A percentile compares a stretch with the other conserved stretches of the same genome.
These are phyloP conservation scores for Nesidiocoris tenuis DNA, from an alignment of 2,888 invertebrate genomes.

Conservation along the genomic window DNA sequence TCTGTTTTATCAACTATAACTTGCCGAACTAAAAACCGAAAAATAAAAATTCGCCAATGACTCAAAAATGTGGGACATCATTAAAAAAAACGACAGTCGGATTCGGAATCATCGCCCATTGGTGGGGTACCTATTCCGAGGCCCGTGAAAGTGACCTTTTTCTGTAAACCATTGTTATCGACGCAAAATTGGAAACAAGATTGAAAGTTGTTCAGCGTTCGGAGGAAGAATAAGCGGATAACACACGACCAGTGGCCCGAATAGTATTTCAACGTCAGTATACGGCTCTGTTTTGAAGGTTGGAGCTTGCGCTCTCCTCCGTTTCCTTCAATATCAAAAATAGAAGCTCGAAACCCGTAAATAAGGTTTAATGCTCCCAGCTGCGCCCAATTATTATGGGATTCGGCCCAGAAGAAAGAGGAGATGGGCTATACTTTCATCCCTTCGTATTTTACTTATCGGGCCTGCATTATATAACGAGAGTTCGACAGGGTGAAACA, in stretches of 20 bases:
- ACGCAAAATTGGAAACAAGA: too few relatives aligned
- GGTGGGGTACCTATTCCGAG: too few relatives aligned
- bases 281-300: conserved; percentile 28
- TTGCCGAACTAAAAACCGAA: too few relatives aligned
- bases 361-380: conserved; percentile 38
- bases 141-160: too few relatives aligned
- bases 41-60: too few relatives aligned
- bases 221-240: too few relatives aligned
- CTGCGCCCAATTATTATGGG: conserved; percentile 37
- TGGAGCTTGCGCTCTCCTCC: neutral
- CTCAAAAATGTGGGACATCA: too few relatives aligned
- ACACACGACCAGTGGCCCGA: neutral
- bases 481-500: neutral
- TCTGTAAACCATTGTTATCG: too few relatives aligned
- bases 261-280: conserved; percentile 16
- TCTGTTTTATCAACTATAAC: too few relatives aligned
- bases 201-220: too few relatives aligned
- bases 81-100: too few relatives aligned
- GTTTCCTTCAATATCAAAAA: conserved; percentile 38
- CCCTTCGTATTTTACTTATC: neutral
- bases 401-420: neutral
- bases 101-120: too few relatives aligned
- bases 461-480: neutral
- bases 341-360: conserved; percentile 29
- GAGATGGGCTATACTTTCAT: neutral